These are phyloP conservation scores for Sebastes diploproa DNA, from an alignment of 2,797 vertebrate species.

Conservation along the genomic window DNA sequence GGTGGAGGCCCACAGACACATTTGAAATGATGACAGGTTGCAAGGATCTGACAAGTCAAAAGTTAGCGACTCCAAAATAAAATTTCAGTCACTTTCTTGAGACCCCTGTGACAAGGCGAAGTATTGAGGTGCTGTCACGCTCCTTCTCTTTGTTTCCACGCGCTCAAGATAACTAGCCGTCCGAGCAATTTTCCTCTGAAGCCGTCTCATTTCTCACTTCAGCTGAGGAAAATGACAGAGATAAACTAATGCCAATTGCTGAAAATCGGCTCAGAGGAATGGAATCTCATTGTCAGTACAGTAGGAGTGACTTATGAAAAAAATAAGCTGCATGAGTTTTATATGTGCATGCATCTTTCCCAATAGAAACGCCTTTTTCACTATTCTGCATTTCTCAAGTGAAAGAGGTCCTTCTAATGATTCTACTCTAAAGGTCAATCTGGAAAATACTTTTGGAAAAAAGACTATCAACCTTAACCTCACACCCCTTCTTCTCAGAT, in stretches of 20 bases:
- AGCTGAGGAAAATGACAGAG: conserved; percentile 39
- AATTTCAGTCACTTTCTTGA: conserved; percentile 79
- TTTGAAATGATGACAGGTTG: conserved; percentile 85
- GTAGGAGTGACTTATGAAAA: conserved; percentile 14
- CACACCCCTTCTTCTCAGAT: neutral
- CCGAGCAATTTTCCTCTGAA: conserved; percentile 48
- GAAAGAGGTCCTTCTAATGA: neutral
- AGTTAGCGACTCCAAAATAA: conserved; percentile 84
- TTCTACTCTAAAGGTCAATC: neutral
- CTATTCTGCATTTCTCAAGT: neutral
- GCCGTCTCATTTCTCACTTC: conserved; percentile 52
- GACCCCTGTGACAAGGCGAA: conserved; percentile 70
- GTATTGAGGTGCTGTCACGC: conserved; percentile 54
- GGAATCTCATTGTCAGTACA: conserved; percentile 20
- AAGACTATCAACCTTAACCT: neutral
- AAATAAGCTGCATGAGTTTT: neutral
- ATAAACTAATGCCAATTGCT: conserved; percentile 38
- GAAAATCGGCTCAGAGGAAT: conserved; percentile 31
- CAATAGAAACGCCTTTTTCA: neutral
- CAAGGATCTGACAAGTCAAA: conserved; percentile 85
- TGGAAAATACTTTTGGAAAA: neutral
- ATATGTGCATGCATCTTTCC: neutral
- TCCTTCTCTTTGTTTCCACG: conserved; percentile 65
- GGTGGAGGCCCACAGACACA: conserved; percentile 75
- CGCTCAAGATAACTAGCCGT: conserved; percentile 64